Evolutionary conservation across 2,113 vertebrate species (phyloP).

Genomic region (Tupaia chinensis): DNA sequence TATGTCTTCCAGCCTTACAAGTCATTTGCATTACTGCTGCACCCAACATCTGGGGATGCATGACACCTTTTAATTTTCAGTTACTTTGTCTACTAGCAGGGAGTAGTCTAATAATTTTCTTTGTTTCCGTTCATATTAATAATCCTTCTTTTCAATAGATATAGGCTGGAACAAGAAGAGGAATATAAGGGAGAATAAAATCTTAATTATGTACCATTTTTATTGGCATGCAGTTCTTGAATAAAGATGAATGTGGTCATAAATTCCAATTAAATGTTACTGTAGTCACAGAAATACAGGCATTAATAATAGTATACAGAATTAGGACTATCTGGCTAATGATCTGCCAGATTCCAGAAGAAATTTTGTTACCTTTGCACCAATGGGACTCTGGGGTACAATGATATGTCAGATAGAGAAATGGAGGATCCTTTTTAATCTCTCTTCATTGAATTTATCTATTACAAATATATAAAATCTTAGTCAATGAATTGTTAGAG

Average conservation of each 20-base stretch:
- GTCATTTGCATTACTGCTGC: no score
- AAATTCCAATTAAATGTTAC: background rate
- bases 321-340: background rate
- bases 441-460: background rate
- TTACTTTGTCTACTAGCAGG: background rate
- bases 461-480: background rate
- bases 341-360: background rate
- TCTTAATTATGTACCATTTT: background rate
- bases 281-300: background rate
- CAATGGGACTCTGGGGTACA: background rate
- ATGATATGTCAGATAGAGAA: background rate
- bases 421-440: background rate
- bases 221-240: background rate
- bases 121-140: background rate
- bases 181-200: background rate
- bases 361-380: background rate
- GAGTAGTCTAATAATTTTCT: background rate
- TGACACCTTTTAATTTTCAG: background rate
- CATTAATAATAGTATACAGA: background rate
- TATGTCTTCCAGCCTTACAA: no score
- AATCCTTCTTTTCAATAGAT: background rate
- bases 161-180: background rate
- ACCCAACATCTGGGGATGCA: no score
- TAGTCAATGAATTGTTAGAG: background rate
- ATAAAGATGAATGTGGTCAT: background rate